Evolutionary conservation across 2,113 vertebrate species (phyloP).

Genomic region (Stigmatopora argus): DNA sequence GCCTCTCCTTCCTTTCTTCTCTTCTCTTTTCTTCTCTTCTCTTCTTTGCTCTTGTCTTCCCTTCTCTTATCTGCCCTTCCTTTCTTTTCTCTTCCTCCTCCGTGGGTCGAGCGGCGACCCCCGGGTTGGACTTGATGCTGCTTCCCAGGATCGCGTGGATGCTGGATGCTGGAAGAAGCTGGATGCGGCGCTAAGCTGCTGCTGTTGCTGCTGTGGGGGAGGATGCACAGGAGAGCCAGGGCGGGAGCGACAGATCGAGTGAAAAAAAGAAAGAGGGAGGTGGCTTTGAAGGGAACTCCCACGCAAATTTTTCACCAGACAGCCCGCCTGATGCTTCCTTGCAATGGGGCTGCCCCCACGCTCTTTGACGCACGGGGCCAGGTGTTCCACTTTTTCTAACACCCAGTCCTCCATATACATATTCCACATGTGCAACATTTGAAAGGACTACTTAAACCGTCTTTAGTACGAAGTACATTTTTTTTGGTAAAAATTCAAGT

Average conservation of each 20-base stretch:
- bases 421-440: not conserved
- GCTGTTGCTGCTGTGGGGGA: constrained; percentile 67
- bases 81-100: constrained; percentile 16
- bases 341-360: constrained; percentile 71
- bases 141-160: constrained; percentile 57
- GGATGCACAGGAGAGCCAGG: constrained; percentile 53
- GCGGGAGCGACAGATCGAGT: constrained; percentile 32
- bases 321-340: constrained; percentile 77
- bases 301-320: constrained; percentile 74
- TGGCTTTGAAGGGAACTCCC: constrained; percentile 74
- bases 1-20: not conserved
- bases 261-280: constrained; percentile 39
- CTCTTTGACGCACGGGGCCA: constrained; percentile 33
- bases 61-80: not conserved
- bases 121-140: constrained; percentile 53
- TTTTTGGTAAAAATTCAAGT: not conserved
- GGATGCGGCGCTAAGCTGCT: constrained; percentile 33
- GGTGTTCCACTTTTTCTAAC: constrained; percentile 48
- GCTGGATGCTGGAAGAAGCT: constrained; percentile 19
- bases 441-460: not conserved
- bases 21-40: not conserved
- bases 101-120: constrained; percentile 60
- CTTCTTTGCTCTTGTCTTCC: no score
- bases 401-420: no score
- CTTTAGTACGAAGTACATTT: not conserved